These are phyloP conservation scores for Tupaia chinensis DNA, from an alignment of 2,113 vertebrate species.

Conservation along the genomic window DNA sequence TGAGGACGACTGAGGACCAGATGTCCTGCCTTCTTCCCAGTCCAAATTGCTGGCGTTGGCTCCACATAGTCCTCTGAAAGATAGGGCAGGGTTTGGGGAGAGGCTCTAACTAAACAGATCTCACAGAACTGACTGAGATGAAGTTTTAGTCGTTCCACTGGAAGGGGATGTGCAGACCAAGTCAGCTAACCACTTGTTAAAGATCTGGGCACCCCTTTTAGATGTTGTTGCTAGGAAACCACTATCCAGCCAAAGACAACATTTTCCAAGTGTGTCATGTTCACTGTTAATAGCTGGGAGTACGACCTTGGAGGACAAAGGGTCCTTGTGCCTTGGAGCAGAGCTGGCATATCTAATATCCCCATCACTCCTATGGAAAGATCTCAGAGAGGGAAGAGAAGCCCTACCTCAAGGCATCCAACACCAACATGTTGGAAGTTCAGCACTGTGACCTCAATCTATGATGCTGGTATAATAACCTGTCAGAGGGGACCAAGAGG, in stretches of 20 bases:
- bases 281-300: background rate
- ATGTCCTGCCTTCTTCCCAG: constrained; percentile 29
- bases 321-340: background rate
- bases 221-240: constrained; percentile 29
- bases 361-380: background rate
- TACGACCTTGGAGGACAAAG: background rate
- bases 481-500: too few species aligned
- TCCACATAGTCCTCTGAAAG: background rate
- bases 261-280: background rate
- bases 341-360: background rate
- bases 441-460: background rate
- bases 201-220: background rate
- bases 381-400: constrained; percentile 6
- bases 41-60: background rate
- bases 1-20: constrained; percentile 16
- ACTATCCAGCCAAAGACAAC: background rate
- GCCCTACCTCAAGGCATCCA: background rate
- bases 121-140: constrained; percentile 17
- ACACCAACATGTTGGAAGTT: background rate
- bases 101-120: background rate
- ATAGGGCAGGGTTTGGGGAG: background rate
- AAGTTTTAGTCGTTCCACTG: background rate
- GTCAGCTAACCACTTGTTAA: background rate
- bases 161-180: background rate
- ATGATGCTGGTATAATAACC: background rate